Percentiles rank a stretch among this genome's conserved stretches.
These are phyloP conservation scores for Antitype chi DNA, from an alignment of 2,888 invertebrate species.

Conservation along the genomic window DNA sequence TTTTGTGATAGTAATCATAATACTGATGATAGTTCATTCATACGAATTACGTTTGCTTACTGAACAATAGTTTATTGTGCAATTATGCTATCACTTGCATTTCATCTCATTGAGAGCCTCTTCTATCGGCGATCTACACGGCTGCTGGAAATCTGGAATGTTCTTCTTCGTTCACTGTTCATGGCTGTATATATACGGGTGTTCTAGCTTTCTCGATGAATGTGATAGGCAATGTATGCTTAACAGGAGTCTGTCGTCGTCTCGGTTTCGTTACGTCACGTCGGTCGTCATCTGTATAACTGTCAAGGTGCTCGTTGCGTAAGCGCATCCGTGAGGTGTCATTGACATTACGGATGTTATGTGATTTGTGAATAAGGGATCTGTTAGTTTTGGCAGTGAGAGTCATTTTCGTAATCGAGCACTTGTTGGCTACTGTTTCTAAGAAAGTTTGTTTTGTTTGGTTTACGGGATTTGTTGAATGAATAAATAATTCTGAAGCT, in stretches of 20 bases:
- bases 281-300: slow-evolving; percentile 79
- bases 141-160: slow-evolving; percentile 63
- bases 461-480: neutral
- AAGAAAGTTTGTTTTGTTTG: slow-evolving; percentile 32
- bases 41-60: slow-evolving; percentile 78
- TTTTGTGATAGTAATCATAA: slow-evolving; percentile 76
- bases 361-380: slow-evolving; percentile 74
- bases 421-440: slow-evolving; percentile 54
- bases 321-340: slow-evolving; percentile 87
- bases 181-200: neutral
- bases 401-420: slow-evolving; percentile 53
- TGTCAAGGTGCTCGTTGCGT: slow-evolving; percentile 88
- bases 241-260: slow-evolving; percentile 62
- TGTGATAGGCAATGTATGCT: slow-evolving; percentile 61
- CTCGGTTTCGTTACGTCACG: slow-evolving; percentile 76
- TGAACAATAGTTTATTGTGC: slow-evolving; percentile 87
- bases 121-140: slow-evolving; percentile 72
- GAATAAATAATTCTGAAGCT: neutral
- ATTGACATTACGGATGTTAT: slow-evolving; percentile 87
- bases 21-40: slow-evolving; percentile 83
- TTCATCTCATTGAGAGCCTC: slow-evolving; percentile 82
- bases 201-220: slow-evolving; percentile 15
- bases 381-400: slow-evolving; percentile 79
- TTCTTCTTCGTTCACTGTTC: slow-evolving; percentile 40
- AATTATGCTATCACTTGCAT: slow-evolving; percentile 86